Conservation (phyloP, 2,888 invertebrate species). For the Tanypteryx hageni region DNA sequence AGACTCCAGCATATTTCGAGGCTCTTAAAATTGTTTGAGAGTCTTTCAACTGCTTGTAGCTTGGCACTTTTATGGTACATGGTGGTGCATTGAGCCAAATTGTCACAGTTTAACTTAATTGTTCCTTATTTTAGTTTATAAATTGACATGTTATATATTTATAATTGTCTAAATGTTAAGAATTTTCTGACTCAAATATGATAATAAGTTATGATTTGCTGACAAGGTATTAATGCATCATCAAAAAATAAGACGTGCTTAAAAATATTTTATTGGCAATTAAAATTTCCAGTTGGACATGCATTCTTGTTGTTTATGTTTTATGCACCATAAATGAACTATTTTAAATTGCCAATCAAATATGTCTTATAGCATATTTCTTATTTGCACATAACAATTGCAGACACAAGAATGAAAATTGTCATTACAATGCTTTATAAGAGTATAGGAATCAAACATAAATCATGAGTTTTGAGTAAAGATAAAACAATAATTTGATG, state of each 20-base stretch:
- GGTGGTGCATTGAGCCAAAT: conserved; percentile 25
- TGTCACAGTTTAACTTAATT: conserved; percentile 31
- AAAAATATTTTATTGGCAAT: conserved; percentile 35
- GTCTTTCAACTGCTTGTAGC: conserved; percentile 54
- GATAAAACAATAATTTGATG: neutral
- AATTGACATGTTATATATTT: neutral
- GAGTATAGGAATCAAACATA: neutral
- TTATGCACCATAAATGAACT: neutral
- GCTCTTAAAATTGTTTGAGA: conserved; percentile 31
- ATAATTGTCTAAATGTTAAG: neutral
- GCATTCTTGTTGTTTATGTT: neutral
- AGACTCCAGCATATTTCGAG: conserved; percentile 55
- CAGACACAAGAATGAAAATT: conserved; percentile 55
- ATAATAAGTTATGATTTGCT: neutral
- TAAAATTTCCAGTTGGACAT: neutral
- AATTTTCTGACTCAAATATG: neutral
- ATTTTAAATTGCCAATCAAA: neutral
- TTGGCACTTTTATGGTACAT: conserved; percentile 53
- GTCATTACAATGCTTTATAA: conserved; percentile 51
- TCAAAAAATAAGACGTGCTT: conserved; percentile 54
- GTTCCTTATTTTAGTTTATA: neutral
- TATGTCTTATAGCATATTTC: conserved; percentile 18
- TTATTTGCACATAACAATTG: conserved; percentile 57
- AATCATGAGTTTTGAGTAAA: neutral
- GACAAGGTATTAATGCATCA: conserved; percentile 48